Base-by-base conservation (phyloP, 53 echinoderm and acorn worm genomes). In the Holothuria scabra region DNA sequence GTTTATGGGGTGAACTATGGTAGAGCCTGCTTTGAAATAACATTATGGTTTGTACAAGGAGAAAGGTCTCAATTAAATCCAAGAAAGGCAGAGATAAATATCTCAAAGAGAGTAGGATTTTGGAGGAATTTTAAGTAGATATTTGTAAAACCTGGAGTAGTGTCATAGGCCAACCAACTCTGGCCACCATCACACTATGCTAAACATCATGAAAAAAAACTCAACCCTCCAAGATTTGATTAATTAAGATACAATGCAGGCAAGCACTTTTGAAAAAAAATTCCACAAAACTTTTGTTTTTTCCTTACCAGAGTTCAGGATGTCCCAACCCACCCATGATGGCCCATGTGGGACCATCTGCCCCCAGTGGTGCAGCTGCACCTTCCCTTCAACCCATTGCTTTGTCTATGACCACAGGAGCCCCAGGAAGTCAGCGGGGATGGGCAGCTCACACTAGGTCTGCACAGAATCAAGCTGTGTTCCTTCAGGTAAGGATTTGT, bases 361-460 rank as follows among this genome's bases (percentile, higher is more conserved):
- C 84, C 44, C 93, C 87, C 60, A 83, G 57, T 8, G 91, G 85
- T 26, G 91, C 81, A 18, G 74, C 88, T 29, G 66, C 93, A 12
- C 91, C 91, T 28, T 88, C 93, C 38, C 67, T 67, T 48, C 97
- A 97, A 46, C 97, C 92, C 71, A 90, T 97, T 10, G 94, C 97
- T 2, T 66, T 97, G 66, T 92, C 97, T 26, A 94, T 97, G 97
- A 83, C 97, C 66, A 86, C 93, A 74, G 91, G 92, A 24, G 92
- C 83, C 59, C 79, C 89, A 25, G 87, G 66, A 8, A 72, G 87
- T 34, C 91, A 91, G 82, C 97, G 87, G 79, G 90, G 88, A 52
- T 94, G 94, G 94, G 90, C 94, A 28, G 88, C 90, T 2, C 79
- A 79, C 46, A 89, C 91, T 6, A 80, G 87, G 28, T 82, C 88